Evolutionary conservation across 2,113 vertebrate species (phyloP).

Genomic region (Brachyistius frenatus): DNA sequence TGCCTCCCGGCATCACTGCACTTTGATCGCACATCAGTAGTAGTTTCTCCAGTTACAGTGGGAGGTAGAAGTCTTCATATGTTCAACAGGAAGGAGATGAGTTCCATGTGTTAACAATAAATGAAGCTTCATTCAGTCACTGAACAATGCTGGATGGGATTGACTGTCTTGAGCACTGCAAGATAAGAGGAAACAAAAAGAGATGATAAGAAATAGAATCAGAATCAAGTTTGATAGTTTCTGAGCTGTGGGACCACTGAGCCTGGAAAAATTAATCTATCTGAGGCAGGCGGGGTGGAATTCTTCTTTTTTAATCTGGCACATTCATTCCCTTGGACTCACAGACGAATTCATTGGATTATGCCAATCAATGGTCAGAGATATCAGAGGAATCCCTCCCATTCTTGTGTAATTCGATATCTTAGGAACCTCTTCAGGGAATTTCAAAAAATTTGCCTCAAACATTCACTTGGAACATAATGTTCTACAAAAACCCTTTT

Average conservation of each 20-base stretch:
- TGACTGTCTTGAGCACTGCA: constrained; percentile 14
- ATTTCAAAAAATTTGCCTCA: too few relatives aligned
- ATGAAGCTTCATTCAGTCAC: not conserved
- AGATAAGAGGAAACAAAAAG: constrained; percentile 10
- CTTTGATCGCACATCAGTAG: constrained; percentile 68
- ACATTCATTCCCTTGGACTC: too few relatives aligned
- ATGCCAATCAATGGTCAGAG: too few relatives aligned
- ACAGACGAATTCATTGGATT: too few relatives aligned
- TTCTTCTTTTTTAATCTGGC: too few relatives aligned
- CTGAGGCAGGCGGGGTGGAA: too few relatives aligned
- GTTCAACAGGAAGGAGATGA: constrained; percentile 32
- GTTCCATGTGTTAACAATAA: constrained; percentile 54
- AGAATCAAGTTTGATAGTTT: not conserved
- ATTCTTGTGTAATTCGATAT: too few relatives aligned
- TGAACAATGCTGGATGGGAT: not conserved
- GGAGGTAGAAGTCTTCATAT: constrained; percentile 62
- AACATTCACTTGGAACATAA: too few relatives aligned
- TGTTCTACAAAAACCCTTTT: too few relatives aligned
- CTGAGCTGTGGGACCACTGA: not conserved
- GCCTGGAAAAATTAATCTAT: not conserved
- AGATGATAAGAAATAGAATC: not conserved
- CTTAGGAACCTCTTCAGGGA: too few relatives aligned
- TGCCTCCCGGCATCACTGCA: constrained; percentile 59
- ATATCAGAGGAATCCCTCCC: too few relatives aligned
- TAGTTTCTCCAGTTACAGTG: constrained; percentile 30